Evolutionary conservation across 2,888 invertebrate genomes (phyloP).

Genomic region (Dicranocentrus wangi): DNA sequence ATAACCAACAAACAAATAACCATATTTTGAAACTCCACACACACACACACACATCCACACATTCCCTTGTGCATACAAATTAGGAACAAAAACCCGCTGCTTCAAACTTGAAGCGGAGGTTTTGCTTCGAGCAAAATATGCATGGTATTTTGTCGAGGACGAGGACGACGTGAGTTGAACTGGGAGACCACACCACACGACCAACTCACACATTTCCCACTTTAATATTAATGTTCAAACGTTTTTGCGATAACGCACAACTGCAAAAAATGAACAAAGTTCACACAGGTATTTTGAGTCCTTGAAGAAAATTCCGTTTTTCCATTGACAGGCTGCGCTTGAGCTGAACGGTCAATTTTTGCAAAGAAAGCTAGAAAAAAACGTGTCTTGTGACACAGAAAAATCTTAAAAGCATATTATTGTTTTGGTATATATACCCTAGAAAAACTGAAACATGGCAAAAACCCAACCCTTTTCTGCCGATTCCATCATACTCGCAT

Average conservation of each 20-base stretch:
- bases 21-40: constrained; percentile 26
- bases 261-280: too few relatives aligned
- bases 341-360: too few relatives aligned
- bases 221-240: constrained; percentile 24
- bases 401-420: too few relatives aligned
- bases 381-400: too few relatives aligned
- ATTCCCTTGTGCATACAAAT: constrained; percentile 50
- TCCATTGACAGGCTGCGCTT: too few relatives aligned
- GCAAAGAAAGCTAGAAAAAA: too few relatives aligned
- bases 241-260: background rate
- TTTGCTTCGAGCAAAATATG: constrained; percentile 19
- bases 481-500: constrained; percentile 27
- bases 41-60: background rate
- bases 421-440: background rate
- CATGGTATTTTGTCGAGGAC: background rate
- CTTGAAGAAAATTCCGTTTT: too few relatives aligned
- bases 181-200: constrained; percentile 48
- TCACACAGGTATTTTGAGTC: too few relatives aligned
- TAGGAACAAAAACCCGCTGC: constrained; percentile 50
- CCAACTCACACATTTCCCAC: constrained; percentile 51
- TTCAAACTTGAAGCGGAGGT: constrained; percentile 5
- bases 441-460: constrained; percentile 19
- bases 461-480: constrained; percentile 46
- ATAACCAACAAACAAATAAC: background rate
- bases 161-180: too few relatives aligned